Conservation (phyloP, 2,797 vertebrate genomes). For the Danio albolineatus region DNA sequence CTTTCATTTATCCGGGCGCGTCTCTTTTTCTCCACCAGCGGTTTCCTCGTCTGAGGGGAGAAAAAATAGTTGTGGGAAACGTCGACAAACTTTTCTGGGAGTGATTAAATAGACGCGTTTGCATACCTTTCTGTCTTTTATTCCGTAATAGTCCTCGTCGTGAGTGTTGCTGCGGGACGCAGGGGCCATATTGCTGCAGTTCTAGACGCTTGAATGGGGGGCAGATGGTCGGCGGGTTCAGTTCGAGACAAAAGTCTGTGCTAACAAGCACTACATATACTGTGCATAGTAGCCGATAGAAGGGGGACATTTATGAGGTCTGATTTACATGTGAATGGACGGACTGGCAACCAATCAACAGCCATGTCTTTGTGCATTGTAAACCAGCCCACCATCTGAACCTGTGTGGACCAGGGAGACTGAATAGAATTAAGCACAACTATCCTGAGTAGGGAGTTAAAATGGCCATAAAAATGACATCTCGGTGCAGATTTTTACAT, state of each 20-base stretch:
- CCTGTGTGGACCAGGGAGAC: constrained; percentile 1
- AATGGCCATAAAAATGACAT: not conserved
- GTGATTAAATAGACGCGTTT: not conserved
- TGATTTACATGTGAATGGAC: constrained; percentile 83
- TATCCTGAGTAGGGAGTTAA: not conserved
- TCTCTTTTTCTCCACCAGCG: constrained; percentile 91
- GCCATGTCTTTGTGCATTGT: constrained; percentile 68
- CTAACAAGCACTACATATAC: constrained; percentile 63
- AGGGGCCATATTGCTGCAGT: constrained; percentile 82
- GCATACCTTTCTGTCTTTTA: constrained; percentile 83
- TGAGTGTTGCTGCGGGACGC: constrained; percentile 70
- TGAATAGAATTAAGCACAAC: not conserved
- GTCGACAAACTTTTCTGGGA: not conserved
- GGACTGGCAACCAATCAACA: constrained; percentile 68
- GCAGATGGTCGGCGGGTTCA: constrained; percentile 77
- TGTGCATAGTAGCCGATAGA: constrained; percentile 58
- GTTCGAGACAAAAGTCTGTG: constrained; percentile 67
- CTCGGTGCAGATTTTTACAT: not conserved
- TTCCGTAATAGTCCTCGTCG: constrained; percentile 69
- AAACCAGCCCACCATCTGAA: constrained; percentile 37
- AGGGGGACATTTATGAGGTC: constrained; percentile 69
- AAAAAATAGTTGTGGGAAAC: not conserved
- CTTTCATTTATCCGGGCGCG: constrained; percentile 95
- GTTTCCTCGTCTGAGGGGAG: constrained; percentile 85
- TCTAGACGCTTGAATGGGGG: constrained; percentile 67